A percentile compares a stretch with the other conserved stretches of the same genome.
phyloP scores from a whole-genome alignment of 2,888 invertebrate genomes.

The Morpho helenor region DNA sequence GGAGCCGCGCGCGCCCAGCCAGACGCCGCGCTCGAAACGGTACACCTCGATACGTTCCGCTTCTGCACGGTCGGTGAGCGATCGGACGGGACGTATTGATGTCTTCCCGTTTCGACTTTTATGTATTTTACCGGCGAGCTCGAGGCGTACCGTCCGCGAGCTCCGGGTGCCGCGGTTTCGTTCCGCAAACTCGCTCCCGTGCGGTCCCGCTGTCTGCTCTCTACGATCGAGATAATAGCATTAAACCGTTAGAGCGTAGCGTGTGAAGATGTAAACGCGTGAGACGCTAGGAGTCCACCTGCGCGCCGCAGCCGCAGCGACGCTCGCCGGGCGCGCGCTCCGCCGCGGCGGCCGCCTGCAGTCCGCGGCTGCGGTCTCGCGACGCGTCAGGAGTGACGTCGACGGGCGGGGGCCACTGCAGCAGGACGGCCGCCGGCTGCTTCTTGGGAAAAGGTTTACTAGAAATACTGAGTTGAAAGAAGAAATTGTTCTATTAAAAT shows the following conservation, averaged over 20 bases:
- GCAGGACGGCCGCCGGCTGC: too few relatives aligned
- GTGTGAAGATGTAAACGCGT: neutral
- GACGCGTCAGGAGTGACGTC: too few relatives aligned
- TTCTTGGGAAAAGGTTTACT: too few relatives aligned
- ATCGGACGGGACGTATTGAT: neutral
- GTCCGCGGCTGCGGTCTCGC: too few relatives aligned
- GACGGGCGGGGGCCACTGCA: too few relatives aligned
- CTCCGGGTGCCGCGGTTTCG: neutral
- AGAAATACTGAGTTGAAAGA: neutral
- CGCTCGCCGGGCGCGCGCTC: neutral
- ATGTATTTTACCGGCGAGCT: neutral
- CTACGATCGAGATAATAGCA: neutral
- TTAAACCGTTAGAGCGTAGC: neutral
- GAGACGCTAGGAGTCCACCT: neutral
- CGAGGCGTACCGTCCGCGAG: neutral
- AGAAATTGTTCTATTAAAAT: neutral
- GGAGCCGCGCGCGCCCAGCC: constrained; percentile 34
- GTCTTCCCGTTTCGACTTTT: neutral
- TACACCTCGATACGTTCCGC: constrained; percentile 56
- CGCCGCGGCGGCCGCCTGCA: too few relatives aligned
- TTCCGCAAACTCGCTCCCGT: neutral
- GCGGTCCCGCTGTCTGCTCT: neutral
- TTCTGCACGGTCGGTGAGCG: constrained; percentile 9
- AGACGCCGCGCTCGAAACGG: constrained; percentile 45
- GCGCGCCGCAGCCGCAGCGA: neutral